These are phyloP conservation scores for Leptinotarsa juncta DNA, from an alignment of 2,888 invertebrate genomes.

Conservation along the genomic window DNA sequence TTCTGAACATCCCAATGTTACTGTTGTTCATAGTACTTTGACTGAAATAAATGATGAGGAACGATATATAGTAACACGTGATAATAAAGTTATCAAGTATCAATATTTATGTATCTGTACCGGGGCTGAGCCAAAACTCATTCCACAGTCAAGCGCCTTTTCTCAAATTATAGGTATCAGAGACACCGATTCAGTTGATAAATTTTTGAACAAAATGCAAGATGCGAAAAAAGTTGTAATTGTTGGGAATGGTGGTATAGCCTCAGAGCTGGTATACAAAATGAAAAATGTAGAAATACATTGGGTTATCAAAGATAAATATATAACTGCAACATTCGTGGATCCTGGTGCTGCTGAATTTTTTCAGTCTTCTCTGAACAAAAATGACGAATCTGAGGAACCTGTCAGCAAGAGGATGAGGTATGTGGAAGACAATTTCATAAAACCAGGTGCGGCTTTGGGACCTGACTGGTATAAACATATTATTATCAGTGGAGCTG, in stretches of 20 bases:
- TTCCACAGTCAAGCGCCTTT: slow-evolving; percentile 70
- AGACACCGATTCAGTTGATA: slow-evolving; percentile 92
- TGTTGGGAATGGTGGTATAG: slow-evolving; percentile 98
- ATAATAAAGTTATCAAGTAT: slow-evolving; percentile 73
- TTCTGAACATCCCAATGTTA: slow-evolving; percentile 73
- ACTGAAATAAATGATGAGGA: slow-evolving; percentile 69
- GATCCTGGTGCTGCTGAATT: slow-evolving; percentile 97
- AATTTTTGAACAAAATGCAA: slow-evolving; percentile 78
- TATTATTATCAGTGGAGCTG: slow-evolving; percentile 71
- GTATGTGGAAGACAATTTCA: slow-evolving; percentile 72
- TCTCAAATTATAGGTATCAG: slow-evolving; percentile 86
- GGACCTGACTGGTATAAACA: slow-evolving; percentile 96
- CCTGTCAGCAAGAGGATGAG: slow-evolving; percentile 71
- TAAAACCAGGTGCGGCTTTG: slow-evolving; percentile 85
- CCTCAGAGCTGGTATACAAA: slow-evolving; percentile 94
- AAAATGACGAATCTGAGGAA: slow-evolving; percentile 44
- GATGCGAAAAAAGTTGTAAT: slow-evolving; percentile 80
- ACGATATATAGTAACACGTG: slow-evolving; percentile 70
- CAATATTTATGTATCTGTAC: slow-evolving; percentile 89
- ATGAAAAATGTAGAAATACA: slow-evolving; percentile 85
- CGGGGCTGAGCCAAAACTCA: slow-evolving; percentile 88
- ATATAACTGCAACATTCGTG: slow-evolving; percentile 93
- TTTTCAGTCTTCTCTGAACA: slow-evolving; percentile 73
- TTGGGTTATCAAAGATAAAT: slow-evolving; percentile 94
- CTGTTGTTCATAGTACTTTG: slow-evolving; percentile 77